Conservation (phyloP, 2,113 vertebrate genomes). For the Cephalopterus ornatus region DNA sequence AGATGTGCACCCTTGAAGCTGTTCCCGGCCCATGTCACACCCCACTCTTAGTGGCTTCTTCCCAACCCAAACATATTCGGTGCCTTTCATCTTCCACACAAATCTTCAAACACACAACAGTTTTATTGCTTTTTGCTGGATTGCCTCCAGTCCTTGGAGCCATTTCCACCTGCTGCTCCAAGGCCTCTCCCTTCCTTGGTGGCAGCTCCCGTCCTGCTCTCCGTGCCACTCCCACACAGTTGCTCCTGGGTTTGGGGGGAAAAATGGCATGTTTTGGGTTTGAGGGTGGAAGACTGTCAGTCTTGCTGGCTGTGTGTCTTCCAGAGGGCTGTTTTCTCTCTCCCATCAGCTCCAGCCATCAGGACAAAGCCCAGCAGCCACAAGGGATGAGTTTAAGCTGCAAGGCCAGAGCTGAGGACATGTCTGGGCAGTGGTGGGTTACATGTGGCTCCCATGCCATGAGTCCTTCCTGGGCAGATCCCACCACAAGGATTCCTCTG, state of each 20-base stretch:
- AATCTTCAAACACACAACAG: not conserved
- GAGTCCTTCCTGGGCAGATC: not conserved
- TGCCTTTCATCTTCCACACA: slow-evolving; percentile 4
- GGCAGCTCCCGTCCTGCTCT: not conserved
- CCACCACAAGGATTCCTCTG: not conserved
- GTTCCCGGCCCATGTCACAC: not conserved
- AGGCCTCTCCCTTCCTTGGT: not conserved
- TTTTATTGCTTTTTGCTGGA: not conserved
- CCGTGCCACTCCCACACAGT: not conserved
- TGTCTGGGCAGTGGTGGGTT: not conserved
- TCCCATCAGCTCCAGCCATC: not conserved
- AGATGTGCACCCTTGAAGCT: not conserved
- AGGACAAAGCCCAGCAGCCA: not conserved
- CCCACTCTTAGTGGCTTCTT: not conserved
- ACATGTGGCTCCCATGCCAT: not conserved
- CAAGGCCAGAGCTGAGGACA: not conserved
- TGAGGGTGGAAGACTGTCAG: not conserved
- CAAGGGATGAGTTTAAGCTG: too few species aligned
- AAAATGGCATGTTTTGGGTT: not conserved
- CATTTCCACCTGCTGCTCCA: not conserved
- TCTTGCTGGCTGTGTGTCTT: not conserved
- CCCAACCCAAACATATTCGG: not conserved
- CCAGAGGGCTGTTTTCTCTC: not conserved
- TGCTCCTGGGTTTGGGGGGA: not conserved
- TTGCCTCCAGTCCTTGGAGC: not conserved